A percentile compares a stretch with the other conserved stretches of the same genome.
These are phyloP conservation scores for Oxyscelio sp. DNA, from an alignment of 2,888 invertebrate genomes.

Conservation along the genomic window DNA sequence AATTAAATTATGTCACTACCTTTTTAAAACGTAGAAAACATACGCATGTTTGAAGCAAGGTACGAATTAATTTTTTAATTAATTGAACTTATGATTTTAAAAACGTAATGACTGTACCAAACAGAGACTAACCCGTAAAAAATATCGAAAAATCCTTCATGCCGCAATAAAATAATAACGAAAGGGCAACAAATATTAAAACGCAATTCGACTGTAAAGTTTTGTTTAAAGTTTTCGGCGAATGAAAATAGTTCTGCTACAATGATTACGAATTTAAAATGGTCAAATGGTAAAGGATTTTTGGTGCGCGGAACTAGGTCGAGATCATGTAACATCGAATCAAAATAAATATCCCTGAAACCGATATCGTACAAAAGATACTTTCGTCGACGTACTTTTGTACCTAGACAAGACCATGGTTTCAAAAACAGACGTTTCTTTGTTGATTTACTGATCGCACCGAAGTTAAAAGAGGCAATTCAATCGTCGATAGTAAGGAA, in stretches of 20 bases:
- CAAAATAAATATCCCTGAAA: constrained; percentile 64
- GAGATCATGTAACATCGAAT: constrained; percentile 48
- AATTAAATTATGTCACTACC: too few species aligned
- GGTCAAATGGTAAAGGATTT: constrained; percentile 41
- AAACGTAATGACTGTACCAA: too few species aligned
- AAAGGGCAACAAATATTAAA: too few species aligned
- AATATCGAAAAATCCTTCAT: too few species aligned
- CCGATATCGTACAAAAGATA: constrained; percentile 56
- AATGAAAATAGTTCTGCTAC: constrained; percentile 33
- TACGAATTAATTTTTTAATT: too few species aligned
- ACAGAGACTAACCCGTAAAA: too few species aligned
- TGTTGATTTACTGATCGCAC: constrained; percentile 40
- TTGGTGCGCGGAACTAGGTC: constrained; percentile 57
- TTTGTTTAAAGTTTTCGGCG: constrained; percentile 35
- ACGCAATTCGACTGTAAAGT: too few species aligned
- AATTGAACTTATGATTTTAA: too few species aligned
- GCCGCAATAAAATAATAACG: too few species aligned
- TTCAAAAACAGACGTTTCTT: constrained; percentile 56
- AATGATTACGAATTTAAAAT: constrained; percentile 45
- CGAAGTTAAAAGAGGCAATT: constrained; percentile 38
- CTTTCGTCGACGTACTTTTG: constrained; percentile 31
- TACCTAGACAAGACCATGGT: background rate
- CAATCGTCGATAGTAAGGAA: constrained; percentile 16
- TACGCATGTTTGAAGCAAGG: too few species aligned
- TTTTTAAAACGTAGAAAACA: too few species aligned